Base-by-base conservation (phyloP, 2,113 vertebrate species). In the Corydoras maculifer region DNA sequence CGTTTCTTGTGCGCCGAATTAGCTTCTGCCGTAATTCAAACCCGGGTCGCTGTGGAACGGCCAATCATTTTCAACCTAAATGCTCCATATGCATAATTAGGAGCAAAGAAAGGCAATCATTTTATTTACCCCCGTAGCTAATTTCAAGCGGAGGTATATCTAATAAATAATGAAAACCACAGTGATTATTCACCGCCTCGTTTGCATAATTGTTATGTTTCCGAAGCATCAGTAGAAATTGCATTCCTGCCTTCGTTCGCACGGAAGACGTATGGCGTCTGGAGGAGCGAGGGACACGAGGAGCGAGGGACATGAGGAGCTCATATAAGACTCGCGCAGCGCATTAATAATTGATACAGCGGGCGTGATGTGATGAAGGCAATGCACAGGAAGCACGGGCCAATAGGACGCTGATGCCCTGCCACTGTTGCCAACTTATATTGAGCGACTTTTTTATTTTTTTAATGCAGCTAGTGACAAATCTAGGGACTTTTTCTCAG, bases 171-270 rank as follows among this genome's bases (percentile, higher is more conserved):
- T 90, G 86, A 87, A 90, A 86, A 84, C 48, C 63, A 81, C 82
- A 78, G 79, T 87, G 88, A 90, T 91, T 90, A 88, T 89, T 90
- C 83, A 12, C 74, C 82, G 79, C 75, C 81, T 81, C 62, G 90
- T 91, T 90, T 89, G 86, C 90, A 91, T 91, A 89, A 90, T 88
- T 87, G 86, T 89, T 88, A 82, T 82, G 79, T 82, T 84, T 76
- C 77, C 63, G 80, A 84, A 84, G 86, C 85, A 85, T 87, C 85
- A 87, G 85, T 85, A 86, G 84, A 83, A 82, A 82, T 84, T 79
- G 84, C 82, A 77, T 68, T 82, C 81, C 78, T 74, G 60, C 49
- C 77, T 86, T 83, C 86, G 84, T 85, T 83, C 83, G 69, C 63
- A 68, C 58, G 72, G 79, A 60, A 73, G 68, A 58, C 65, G 43